Evolutionary conservation across 2,888 invertebrate genomes (phyloP), one percentile per base, ranked within the genome.

Genomic region (Elegia similella): DNA sequence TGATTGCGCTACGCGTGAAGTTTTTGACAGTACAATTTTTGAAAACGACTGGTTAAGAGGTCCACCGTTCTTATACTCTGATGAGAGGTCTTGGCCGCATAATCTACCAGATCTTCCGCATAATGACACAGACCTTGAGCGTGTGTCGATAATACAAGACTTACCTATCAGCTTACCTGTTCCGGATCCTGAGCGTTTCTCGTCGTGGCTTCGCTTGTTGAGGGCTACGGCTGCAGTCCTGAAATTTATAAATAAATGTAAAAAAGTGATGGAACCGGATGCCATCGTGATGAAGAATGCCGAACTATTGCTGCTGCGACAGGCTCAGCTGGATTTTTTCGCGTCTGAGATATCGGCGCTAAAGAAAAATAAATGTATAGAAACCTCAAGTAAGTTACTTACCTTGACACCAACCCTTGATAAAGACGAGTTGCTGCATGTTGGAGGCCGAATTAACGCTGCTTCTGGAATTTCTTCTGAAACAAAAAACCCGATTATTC

Each of bases 241-340:
- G 12, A 34, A 5, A 17, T 61, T 57, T 48, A 57, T 60, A 16
- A 16, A 57, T 17, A 65, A 42, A 60, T 52, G 48, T 53, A 50
- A 34, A 16, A 59, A 42, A 17, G 17, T 15, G 32, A 62, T 55
- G 23, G n/a, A 16, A 13, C 5, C 8, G 5, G 16, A 16, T 15
- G 8, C 13, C 7, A 44, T 2, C 8, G 17, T 16, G 44, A 16
- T 44, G 44, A 16, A 44, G 17, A 5, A 6, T 10, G 44, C 44
- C 2, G 44, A 44, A 10, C 8, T 7, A 15, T 15, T 44, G 13
- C 13, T 44, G 17, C 13, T 44, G 16, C 44, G 44, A 10, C 44
- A 44, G 16, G 17, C 16, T 6, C 44, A 44, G 10, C 5, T 44
- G 15, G 16, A 44, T 6, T 16, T 16, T 5, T 44, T 44, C 13